phyloP scores from a whole-genome alignment of 2,797 vertebrate species.

The Distichodus sexfasciatus region DNA sequence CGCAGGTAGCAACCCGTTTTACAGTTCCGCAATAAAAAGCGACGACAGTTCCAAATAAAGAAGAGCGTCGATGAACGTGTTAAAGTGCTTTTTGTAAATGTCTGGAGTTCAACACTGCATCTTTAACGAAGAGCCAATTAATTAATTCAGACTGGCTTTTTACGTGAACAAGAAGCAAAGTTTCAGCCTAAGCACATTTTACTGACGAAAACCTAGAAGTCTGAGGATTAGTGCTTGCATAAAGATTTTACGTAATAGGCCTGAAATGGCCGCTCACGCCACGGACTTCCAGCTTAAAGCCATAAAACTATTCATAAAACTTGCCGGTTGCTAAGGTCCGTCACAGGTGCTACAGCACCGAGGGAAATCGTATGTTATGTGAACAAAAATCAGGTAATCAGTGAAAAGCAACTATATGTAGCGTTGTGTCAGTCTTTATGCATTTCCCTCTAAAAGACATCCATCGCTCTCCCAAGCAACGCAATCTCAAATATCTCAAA shows the following conservation, averaged over 20 bases:
- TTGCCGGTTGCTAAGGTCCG: background rate
- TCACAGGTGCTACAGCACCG: background rate
- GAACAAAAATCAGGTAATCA: no score
- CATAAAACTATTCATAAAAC: conserved; percentile 12
- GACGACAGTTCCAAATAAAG: background rate
- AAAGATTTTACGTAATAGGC: conserved; percentile 7
- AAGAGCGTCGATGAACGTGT: background rate
- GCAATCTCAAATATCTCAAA: no score
- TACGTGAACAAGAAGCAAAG: background rate
- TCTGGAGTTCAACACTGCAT: background rate
- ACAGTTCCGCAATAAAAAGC: conserved; percentile 20
- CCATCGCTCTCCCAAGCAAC: no score
- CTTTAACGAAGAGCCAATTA: conserved; percentile 1
- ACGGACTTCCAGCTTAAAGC: conserved; percentile 22
- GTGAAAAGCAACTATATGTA: no score
- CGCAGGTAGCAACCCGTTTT: conserved; percentile 54
- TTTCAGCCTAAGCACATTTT: background rate
- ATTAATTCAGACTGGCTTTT: background rate
- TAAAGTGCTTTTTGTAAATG: background rate
- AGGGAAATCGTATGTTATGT: background rate
- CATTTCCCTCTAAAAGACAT: no score
- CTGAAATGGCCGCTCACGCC: conserved; percentile 10
- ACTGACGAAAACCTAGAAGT: background rate
- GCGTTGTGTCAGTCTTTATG: no score
- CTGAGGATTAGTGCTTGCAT: background rate